Evolutionary conservation across 1,140 invertebrate genomes (phyloP), one percentile per base, ranked within the genome.

Genomic region (Drosophila serrata): DNA sequence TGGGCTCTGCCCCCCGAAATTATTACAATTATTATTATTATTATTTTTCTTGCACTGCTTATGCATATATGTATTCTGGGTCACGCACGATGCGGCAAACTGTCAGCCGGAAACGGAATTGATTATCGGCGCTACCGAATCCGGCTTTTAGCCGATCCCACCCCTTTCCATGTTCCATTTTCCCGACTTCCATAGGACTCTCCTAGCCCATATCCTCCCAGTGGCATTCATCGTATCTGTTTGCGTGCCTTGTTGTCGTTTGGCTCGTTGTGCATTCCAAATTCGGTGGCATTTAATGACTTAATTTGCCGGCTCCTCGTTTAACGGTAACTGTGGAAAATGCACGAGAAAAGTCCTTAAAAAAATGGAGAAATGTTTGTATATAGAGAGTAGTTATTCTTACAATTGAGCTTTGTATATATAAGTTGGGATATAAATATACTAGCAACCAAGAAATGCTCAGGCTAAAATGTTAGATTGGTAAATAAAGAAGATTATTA

Each of bases 1-100:
- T 59, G 51, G 75, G 15, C 49, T 57, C 22, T 29, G 40, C 59
- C 65, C 65, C 64, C 48, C 74, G 63, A 72, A 76, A 82, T 86
- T 75, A 86, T 88, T 73, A 79, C 70, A 82, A 86, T 86, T 88
- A 88, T 88, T 75, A 86, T 86, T 88, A 87, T 82, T 75, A 79
- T 62, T 69, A 69, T 81, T 75, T 85, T 63, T 17, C 29, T 37
- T 24, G 46, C 35, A 43, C 69, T 56, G 45, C 45, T 67, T 62
- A 74, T 88, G 68, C 68, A 86, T 82, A n/a, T n/a, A n/a, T n/a
- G n/a, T n/a, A 75, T 80, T 76, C 76, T 63, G 81, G 69, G 77
- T 84, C 84, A 90, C 84, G 85, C 84, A 78, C 79, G 49, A 81
- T 76, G 60, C 79, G 59, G 43, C 68, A 80, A 68, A 84, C 51